Evolutionary conservation across 2,888 invertebrate species (phyloP).

Genomic region (Hirudinaria manillensis): DNA sequence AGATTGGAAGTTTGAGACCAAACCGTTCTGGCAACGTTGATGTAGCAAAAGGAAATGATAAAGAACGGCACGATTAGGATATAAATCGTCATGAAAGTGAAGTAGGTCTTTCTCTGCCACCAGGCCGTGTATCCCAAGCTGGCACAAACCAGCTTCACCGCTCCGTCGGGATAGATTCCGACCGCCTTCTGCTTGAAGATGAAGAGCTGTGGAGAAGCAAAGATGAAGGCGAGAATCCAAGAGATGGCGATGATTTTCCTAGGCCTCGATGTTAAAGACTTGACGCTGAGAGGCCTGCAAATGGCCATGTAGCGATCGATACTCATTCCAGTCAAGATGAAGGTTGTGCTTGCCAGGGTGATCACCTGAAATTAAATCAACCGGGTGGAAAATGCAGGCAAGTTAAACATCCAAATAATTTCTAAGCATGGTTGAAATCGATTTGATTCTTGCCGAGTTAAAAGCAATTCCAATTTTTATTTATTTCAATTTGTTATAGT

Average conservation of each 20-base stretch:
- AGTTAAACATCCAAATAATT: too few relatives aligned
- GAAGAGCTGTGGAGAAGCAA: constrained; percentile 49
- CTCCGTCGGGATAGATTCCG: constrained; percentile 48
- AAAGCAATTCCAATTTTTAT: too few relatives aligned
- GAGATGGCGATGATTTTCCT: constrained; percentile 51
- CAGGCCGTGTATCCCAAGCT: constrained; percentile 53
- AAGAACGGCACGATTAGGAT: constrained; percentile 54
- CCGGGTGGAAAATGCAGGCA: too few relatives aligned
- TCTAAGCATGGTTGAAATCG: too few relatives aligned
- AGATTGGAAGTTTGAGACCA: constrained; percentile 47
- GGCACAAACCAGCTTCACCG: constrained; percentile 47
- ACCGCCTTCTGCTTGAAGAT: constrained; percentile 36
- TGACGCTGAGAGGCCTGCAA: constrained; percentile 51
- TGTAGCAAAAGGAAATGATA: constrained; percentile 55
- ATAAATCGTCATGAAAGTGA: constrained; percentile 54
- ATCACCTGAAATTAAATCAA: constrained; percentile 48
- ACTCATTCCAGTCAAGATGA: constrained; percentile 55
- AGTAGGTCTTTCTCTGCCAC: constrained; percentile 55
- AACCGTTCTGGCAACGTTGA: constrained; percentile 53
- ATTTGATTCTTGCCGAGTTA: too few relatives aligned
- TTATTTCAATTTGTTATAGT: too few relatives aligned
- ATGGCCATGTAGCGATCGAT: constrained; percentile 55
- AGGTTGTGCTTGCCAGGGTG: constrained; percentile 55
- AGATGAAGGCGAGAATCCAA: constrained; percentile 53
- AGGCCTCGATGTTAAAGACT: constrained; percentile 46